Evolutionary conservation across 2,113 vertebrate genomes (phyloP).

Genomic region (Pionites leucogaster): DNA sequence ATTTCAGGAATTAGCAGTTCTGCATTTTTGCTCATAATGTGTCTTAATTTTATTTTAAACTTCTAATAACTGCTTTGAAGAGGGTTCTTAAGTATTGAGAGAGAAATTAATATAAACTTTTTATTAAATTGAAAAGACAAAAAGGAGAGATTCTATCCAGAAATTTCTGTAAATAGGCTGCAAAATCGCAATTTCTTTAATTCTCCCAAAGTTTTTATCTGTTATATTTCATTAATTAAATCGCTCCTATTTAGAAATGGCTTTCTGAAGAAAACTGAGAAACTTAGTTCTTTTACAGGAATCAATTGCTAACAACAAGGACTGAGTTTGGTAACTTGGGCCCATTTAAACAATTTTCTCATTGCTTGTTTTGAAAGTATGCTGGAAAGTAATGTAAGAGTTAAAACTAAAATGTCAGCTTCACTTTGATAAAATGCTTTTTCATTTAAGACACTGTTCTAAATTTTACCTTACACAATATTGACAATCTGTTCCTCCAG

Average conservation of each 20-base stretch:
- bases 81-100: neutral
- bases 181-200: neutral
- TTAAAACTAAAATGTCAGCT: neutral
- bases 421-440: neutral
- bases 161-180: neutral
- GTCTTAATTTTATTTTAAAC: neutral
- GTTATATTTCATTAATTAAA: neutral
- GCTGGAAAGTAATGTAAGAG: neutral
- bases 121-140: neutral
- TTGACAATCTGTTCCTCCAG: neutral
- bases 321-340: neutral
- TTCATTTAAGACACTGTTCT: neutral
- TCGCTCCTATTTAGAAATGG: neutral
- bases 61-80: neutral
- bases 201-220: neutral
- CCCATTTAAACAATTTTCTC: neutral
- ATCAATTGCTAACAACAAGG: neutral
- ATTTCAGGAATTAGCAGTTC: neutral
- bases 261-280: neutral
- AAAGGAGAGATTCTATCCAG: neutral
- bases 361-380: neutral
- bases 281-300: neutral
- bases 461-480: neutral
- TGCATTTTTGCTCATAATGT: neutral
- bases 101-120: neutral